phyloP scores from a whole-genome alignment of 2,113 vertebrate species.

The Hepsetus odoe region DNA sequence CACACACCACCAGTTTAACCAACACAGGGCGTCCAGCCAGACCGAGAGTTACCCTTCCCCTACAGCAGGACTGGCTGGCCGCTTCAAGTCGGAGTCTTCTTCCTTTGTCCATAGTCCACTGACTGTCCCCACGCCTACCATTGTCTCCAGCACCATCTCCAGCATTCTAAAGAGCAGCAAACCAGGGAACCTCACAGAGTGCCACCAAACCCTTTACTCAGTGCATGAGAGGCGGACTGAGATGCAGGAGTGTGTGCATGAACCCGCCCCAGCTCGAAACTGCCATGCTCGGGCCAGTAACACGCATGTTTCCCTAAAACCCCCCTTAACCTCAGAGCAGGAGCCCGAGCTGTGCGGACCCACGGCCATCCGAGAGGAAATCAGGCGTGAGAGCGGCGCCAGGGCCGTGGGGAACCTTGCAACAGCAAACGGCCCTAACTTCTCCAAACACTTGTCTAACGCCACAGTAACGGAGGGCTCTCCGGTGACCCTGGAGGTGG shows the following conservation, averaged over 20 bases:
- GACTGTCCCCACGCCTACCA: slow-evolving; percentile 64
- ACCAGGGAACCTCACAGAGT: background rate
- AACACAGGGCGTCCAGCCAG: slow-evolving; percentile 59
- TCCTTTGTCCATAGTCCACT: slow-evolving; percentile 69
- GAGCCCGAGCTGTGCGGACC: slow-evolving; percentile 80
- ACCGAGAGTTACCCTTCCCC: slow-evolving; percentile 65
- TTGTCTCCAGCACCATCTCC: slow-evolving; percentile 66
- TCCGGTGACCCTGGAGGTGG: slow-evolving; percentile 93
- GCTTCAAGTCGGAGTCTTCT: slow-evolving; percentile 68
- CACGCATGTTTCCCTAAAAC: slow-evolving; percentile 79
- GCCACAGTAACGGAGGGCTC: slow-evolving; percentile 88
- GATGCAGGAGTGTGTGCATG: slow-evolving; percentile 82
- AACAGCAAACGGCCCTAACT: slow-evolving; percentile 79
- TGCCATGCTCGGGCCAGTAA: slow-evolving; percentile 62
- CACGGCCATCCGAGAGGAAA: slow-evolving; percentile 79
- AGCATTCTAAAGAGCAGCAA: slow-evolving; percentile 61
- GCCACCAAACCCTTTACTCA: slow-evolving; percentile 67
- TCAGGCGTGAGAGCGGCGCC: slow-evolving; percentile 78
- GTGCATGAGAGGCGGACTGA: slow-evolving; percentile 68
- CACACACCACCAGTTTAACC: slow-evolving; percentile 68
- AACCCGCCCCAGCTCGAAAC: slow-evolving; percentile 68
- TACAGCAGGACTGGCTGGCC: slow-evolving; percentile 58
- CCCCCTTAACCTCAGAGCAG: slow-evolving; percentile 74
- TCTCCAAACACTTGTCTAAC: slow-evolving; percentile 88
- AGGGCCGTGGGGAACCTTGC: slow-evolving; percentile 77